These are phyloP conservation scores for Dexiosoma caninum DNA, from an alignment of 2,888 invertebrate species.

Conservation along the genomic window DNA sequence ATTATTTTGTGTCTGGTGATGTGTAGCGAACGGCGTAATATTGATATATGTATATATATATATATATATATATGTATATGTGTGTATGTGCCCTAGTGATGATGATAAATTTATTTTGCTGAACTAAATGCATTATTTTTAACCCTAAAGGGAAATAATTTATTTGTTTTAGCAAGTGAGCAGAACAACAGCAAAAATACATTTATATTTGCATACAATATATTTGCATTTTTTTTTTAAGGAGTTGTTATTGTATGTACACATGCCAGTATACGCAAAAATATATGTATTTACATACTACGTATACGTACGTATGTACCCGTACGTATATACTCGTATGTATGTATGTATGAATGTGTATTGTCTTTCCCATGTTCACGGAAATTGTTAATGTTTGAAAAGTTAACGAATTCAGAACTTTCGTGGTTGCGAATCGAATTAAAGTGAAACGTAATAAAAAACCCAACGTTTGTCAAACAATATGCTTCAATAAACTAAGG, in stretches of 20 bases:
- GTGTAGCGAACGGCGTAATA: no score
- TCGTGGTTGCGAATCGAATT: conserved; percentile 25
- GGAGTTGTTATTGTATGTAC: neutral
- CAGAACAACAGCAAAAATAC: neutral
- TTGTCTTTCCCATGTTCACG: neutral
- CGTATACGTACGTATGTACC: no score
- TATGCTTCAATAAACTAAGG: conserved; percentile 26
- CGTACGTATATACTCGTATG: no score
- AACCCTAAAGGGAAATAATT: conserved; percentile 21
- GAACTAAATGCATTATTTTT: neutral
- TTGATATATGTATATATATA: no score
- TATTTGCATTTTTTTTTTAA: neutral
- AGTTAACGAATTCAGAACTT: conserved; percentile 29
- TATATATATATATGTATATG: neutral
- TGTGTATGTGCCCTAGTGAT: neutral
- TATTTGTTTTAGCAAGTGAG: conserved; percentile 25
- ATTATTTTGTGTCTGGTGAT: no score
- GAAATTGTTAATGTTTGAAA: conserved; percentile 29
- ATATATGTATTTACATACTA: no score
- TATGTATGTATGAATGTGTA: no score
- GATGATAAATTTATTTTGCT: neutral
- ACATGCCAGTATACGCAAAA: neutral
- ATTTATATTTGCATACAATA: no score
- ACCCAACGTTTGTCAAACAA: conserved; percentile 6
- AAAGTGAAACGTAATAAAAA: conserved; percentile 28